Base-by-base conservation (phyloP, 2,888 invertebrate species). In the Omphaloscelis lunosa region DNA sequence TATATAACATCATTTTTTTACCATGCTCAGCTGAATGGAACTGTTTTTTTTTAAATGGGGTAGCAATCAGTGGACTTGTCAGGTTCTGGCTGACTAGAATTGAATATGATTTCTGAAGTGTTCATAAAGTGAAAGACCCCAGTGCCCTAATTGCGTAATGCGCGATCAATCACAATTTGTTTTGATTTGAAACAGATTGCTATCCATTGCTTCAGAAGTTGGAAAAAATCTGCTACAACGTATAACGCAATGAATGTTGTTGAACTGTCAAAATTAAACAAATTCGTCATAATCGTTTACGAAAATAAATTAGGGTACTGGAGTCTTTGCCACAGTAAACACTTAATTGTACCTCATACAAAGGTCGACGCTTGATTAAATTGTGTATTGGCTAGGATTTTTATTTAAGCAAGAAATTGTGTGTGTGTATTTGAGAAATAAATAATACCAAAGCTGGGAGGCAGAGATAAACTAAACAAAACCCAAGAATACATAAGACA, bases 381-480 rank as follows among this genome's bases (percentile, higher is more conserved):
- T 65, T 41, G 62, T 27, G 27, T 51, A 17, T 5, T 34, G 23
- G n/a, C 15, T 8, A 45, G 5, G 5, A 45, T 45, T 45, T 45
- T 45, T 45, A 12, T 45, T 45, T 5, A 45, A 45, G 15, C 15
- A 45, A 45, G 45, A 45, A 45, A 45, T 45, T 45, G 45, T 4
- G 45, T 45, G 45, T 45, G 7, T 51, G 5, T 1, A 4, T 48
- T 74, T 23, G 12, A 12, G 45, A 39, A 48, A 48, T 27, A 15
- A 78, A 63, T 58, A 63, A 61, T 17, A n/a, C 6, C 11, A n/a
- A 29, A 65, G 17, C 29, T 56, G 34, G 2, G 17, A 39, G 15
- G 17, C 23, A 51, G 20, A 23, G 51, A 51, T 23, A 51, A 2
- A 48, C 65, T 80, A 62, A 80, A 84, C 20, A 72, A 80, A 82